phyloP scores from a whole-genome alignment of 2,888 invertebrate genomes.

The Pandemis heparana region DNA sequence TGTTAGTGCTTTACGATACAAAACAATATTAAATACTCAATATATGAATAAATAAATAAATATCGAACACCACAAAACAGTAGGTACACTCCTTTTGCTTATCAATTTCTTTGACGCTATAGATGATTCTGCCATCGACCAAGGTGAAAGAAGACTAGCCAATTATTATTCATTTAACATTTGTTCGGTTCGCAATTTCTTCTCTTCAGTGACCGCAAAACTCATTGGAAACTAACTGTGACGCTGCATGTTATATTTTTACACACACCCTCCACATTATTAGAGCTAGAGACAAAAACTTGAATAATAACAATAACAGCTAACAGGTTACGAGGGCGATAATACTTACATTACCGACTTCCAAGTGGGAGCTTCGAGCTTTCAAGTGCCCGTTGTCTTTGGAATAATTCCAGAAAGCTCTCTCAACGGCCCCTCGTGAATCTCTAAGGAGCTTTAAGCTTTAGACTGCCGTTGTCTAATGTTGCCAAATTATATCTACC shows the following conservation, averaged over 20 bases:
- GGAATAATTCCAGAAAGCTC: slow-evolving; percentile 46
- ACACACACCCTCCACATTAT: not conserved
- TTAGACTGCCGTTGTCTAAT: slow-evolving; percentile 32
- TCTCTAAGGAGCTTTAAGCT: slow-evolving; percentile 35
- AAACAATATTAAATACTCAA: too few relatives aligned
- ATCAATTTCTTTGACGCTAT: too few relatives aligned
- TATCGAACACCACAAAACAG: too few relatives aligned
- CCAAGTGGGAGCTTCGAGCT: slow-evolving; percentile 8
- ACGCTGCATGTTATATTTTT: not conserved
- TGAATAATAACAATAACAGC: slow-evolving; percentile 23
- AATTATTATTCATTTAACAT: too few relatives aligned
- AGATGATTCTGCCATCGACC: too few relatives aligned
- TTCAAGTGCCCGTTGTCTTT: slow-evolving; percentile 31
- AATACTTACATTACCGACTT: slow-evolving; percentile 11
- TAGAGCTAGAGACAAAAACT: not conserved
- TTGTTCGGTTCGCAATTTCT: too few relatives aligned
- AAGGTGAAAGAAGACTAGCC: too few relatives aligned
- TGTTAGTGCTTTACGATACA: too few relatives aligned
- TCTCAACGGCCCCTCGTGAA: slow-evolving; percentile 32
- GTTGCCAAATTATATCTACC: slow-evolving; percentile 39
- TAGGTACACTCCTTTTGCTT: too few relatives aligned
- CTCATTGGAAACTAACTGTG: too few relatives aligned
- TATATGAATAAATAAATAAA: too few relatives aligned
- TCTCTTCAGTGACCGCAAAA: too few relatives aligned
- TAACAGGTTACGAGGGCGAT: slow-evolving; percentile 15